A percentile compares a stretch with the other conserved stretches of the same genome.
Evolutionary conservation across 2,113 vertebrate species (phyloP).

Genomic region (Hipposideros armiger): DNA sequence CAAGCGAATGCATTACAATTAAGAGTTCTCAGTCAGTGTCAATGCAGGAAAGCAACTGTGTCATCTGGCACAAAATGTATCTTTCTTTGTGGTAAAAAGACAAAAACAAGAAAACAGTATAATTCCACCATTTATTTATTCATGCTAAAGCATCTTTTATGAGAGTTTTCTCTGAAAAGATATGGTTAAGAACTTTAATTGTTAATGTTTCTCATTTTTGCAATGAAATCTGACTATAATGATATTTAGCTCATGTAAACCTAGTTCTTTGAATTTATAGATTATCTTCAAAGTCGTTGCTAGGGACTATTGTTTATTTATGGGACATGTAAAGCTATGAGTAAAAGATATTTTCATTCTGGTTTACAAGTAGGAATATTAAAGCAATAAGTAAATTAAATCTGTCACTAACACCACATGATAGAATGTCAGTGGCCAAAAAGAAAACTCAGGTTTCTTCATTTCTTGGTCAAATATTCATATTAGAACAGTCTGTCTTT

Average conservation of each 20-base stretch:
- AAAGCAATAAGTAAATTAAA: constrained; percentile 10
- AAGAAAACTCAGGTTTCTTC: background rate
- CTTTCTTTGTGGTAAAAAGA: background rate
- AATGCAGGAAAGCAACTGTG: background rate
- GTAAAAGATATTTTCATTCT: background rate
- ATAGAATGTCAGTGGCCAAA: background rate
- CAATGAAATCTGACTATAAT: background rate
- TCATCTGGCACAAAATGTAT: constrained; percentile 2
- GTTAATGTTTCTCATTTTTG: constrained; percentile 24
- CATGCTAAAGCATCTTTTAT: constrained; percentile 14
- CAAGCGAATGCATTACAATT: constrained; percentile 60
- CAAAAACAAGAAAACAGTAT: background rate
- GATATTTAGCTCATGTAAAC: background rate
- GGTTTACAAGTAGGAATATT: constrained; percentile 18
- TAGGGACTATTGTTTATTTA: constrained; percentile 43
- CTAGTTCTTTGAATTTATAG: background rate
- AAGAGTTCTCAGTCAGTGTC: background rate
- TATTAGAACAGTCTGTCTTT: background rate
- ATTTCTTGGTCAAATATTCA: background rate
- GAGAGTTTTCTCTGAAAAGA: constrained; percentile 38
- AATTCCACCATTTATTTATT: background rate
- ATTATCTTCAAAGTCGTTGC: background rate
- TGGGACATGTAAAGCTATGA: background rate
- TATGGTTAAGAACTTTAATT: background rate
- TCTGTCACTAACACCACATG: background rate